Evolutionary conservation across 2,113 vertebrate genomes (phyloP).

Genomic region (Hydrolagus affinis): DNA sequence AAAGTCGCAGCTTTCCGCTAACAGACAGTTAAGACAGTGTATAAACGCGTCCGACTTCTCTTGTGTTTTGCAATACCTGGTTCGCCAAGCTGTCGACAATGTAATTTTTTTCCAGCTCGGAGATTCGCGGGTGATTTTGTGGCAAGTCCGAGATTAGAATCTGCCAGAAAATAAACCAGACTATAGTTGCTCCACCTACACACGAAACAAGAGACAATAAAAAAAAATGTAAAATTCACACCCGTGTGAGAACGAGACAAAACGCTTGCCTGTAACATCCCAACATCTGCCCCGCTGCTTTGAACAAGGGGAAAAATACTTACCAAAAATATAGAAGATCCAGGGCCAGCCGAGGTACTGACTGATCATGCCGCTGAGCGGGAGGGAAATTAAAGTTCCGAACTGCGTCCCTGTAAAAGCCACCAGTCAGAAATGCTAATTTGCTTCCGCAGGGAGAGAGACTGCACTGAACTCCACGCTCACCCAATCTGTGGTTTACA

Average conservation of each 20-base stretch:
- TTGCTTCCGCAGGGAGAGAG: background rate
- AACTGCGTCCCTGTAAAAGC: constrained; percentile 48
- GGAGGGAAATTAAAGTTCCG: constrained; percentile 65
- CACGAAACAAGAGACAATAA: background rate
- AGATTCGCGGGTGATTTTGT: constrained; percentile 60
- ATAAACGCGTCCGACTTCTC: background rate
- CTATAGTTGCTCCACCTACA: constrained; percentile 58
- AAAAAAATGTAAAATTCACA: background rate
- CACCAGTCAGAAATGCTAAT: constrained; percentile 15
- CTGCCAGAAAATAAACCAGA: constrained; percentile 65
- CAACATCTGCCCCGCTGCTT: background rate
- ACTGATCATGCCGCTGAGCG: constrained; percentile 63
- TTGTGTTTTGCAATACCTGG: constrained; percentile 49
- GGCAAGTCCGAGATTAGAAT: constrained; percentile 61
- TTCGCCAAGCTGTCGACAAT: constrained; percentile 51
- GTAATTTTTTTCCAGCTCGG: constrained; percentile 58
- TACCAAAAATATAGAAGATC: constrained; percentile 73
- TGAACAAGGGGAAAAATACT: constrained; percentile 33
- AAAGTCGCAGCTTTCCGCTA: no score
- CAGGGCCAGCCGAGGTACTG: constrained; percentile 66
- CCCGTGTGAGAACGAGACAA: background rate
- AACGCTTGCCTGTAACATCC: background rate
- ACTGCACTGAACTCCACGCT: no score
- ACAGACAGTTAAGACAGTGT: background rate
- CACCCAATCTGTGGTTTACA: background rate